phyloP scores from a whole-genome alignment of 1,140 invertebrate species.

The Brachionus koreanus region DNA sequence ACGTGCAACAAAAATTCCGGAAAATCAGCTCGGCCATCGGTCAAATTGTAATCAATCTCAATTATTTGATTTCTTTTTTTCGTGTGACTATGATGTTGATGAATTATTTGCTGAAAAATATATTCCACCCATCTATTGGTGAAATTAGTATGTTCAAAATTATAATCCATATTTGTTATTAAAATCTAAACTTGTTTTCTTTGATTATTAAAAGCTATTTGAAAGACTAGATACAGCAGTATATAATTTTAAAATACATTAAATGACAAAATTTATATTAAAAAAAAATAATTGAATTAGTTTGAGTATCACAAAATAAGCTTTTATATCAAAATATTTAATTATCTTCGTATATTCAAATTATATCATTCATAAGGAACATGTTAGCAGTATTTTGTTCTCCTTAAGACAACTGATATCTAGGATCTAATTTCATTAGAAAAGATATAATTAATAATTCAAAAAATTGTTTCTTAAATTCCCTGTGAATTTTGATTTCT shows the following conservation, averaged over 20 bases:
- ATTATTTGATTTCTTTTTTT: conserved; percentile 10
- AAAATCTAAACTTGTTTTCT: neutral
- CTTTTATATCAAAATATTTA: neutral
- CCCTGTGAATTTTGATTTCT: neutral
- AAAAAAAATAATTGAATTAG: conserved; percentile 5
- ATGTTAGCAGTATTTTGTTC: neutral
- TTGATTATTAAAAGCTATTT: neutral
- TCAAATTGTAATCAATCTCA: conserved; percentile 11
- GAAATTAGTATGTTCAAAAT: neutral
- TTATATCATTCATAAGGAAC: neutral
- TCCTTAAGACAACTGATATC: neutral
- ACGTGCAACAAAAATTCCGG: neutral
- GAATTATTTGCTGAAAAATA: neutral
- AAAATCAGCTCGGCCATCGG: neutral
- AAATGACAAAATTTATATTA: conserved; percentile 9
- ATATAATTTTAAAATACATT: neutral
- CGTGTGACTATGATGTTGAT: neutral
- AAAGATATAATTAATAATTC: neutral
- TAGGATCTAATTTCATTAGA: neutral
- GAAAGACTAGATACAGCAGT: neutral
- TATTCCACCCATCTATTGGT: neutral
- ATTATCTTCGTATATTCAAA: neutral
- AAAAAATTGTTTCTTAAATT: neutral
- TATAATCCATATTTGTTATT: neutral
- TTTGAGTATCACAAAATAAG: conserved; percentile 11